Evolutionary conservation across 1,140 invertebrate genomes (phyloP), one percentile per base, ranked within the genome.

Genomic region (Bombus picipes): DNA sequence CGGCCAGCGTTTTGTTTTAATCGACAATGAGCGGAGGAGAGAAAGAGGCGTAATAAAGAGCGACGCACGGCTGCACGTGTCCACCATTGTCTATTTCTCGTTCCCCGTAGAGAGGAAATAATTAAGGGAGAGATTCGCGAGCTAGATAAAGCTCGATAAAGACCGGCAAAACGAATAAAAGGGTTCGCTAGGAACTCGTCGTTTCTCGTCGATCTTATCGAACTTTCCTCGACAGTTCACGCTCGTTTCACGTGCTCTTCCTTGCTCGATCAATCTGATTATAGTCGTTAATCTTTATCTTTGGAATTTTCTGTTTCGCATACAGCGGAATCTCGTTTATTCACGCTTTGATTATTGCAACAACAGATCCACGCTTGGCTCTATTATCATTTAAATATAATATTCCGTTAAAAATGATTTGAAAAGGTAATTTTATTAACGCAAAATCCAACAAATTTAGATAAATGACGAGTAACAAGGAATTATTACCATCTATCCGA

Each of bases 111-210:
- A 88, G 89, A 92, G 70, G 90, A 77, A 92, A 92, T 94, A 94
- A 94, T 94, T 94, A 94, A 91, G 83, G 85, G 65, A 77, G 88
- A 93, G 94, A 94, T 94, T 89, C 91, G 88, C 90, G 85, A 89
- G 86, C 86, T 41, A 88, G 92, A 94, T 94, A 92, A 76, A 89
- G 66, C n/a, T 25, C 79, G 88, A 87, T 89, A 87, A 74, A 87
- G 71, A 83, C 43, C 57, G 41, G 43, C 32, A 1, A 85, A 72
- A 73, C 66, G 66, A 87, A 81, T 62, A 75, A 53, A 65, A 70
- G 81, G 76, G 85, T 66, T 65, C 83, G 22, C 77, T 15, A 10
- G 82, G 13, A 41, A 13, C 37, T 32, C 41, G n/a, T 22, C 74
- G 65, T 37, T 59, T 82, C 37, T 1, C 62, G 62, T 22, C 75